Evolutionary conservation across 2,888 invertebrate genomes (phyloP).

Genomic region (Polyommatus icarus): DNA sequence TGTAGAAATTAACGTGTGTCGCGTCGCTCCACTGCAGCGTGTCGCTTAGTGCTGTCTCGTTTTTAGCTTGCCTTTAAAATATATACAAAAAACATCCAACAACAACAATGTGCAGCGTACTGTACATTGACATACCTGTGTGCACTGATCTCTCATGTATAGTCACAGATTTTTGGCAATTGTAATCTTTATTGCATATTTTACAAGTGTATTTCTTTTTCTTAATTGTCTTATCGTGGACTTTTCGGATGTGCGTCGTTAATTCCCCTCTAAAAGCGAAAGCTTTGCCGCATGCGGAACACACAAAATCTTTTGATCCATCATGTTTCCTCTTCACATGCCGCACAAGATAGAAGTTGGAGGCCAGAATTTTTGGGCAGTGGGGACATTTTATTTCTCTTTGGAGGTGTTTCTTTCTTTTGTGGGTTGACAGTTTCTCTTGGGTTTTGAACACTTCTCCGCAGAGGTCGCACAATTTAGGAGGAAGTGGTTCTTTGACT

Average conservation of each 20-base stretch:
- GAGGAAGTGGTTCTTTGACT: constrained; percentile 44
- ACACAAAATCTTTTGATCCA: constrained; percentile 55
- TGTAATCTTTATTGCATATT: constrained; percentile 66
- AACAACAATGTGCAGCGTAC: constrained; percentile 6
- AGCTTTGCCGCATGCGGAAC: constrained; percentile 59
- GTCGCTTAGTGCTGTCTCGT: no score
- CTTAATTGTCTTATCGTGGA: constrained; percentile 57
- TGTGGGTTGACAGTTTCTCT: constrained; percentile 57
- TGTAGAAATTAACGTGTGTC: no score
- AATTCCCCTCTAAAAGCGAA: constrained; percentile 65
- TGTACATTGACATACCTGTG: constrained; percentile 57
- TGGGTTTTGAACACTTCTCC: constrained; percentile 58
- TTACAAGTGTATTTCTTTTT: constrained; percentile 59
- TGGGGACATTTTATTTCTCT: constrained; percentile 58
- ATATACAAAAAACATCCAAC: neutral
- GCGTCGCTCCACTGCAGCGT: no score
- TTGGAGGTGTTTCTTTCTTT: constrained; percentile 54
- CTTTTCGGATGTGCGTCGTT: constrained; percentile 56
- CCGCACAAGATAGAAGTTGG: constrained; percentile 57
- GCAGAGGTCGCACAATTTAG: constrained; percentile 65
- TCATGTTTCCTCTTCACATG: constrained; percentile 65
- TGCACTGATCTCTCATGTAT: constrained; percentile 75
- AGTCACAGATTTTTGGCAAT: constrained; percentile 63
- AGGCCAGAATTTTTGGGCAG: constrained; percentile 57
- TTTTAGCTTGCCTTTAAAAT: neutral